Evolutionary conservation across 2,888 invertebrate genomes (phyloP).

Genomic region (Oscheius onirici): DNA sequence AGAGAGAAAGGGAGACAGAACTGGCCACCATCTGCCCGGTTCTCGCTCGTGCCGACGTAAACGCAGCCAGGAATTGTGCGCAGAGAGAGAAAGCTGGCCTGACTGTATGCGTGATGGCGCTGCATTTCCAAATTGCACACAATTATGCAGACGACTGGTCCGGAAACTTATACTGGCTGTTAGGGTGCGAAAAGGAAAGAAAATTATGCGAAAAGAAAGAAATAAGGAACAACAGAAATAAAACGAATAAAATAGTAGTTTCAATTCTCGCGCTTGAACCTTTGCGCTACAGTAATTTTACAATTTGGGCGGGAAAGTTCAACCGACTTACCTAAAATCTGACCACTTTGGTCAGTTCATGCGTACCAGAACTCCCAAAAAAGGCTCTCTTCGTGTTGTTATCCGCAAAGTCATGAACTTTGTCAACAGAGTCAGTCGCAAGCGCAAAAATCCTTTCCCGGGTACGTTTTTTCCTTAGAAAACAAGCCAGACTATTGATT

Average conservation of each 20-base stretch:
- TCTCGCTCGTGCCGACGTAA: conserved; percentile 21
- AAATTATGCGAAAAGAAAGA: not conserved
- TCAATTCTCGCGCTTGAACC: no score
- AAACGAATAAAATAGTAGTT: not conserved
- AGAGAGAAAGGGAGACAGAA: conserved; percentile 10
- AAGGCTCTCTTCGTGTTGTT: no score
- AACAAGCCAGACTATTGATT: not conserved
- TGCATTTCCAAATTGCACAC: conserved; percentile 14
- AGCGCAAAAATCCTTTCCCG: not conserved
- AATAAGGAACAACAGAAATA: not conserved
- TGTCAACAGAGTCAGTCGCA: conserved; percentile 1
- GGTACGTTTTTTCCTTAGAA: not conserved
- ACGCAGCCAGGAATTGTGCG: conserved; percentile 28
- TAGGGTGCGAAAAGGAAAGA: not conserved
- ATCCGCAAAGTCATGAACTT: not conserved
- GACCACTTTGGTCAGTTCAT: no score
- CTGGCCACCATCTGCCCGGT: conserved; percentile 30
- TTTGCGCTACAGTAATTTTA: no score
- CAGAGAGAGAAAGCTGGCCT: not conserved
- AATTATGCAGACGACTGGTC: conserved; percentile 17
- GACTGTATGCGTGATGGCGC: not conserved
- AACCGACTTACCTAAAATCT: no score
- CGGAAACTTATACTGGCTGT: conserved; percentile 9
- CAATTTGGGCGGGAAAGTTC: no score
- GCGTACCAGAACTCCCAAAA: no score